Evolutionary conservation across 2,113 vertebrate species (phyloP).

Genomic region (Progne subis): DNA sequence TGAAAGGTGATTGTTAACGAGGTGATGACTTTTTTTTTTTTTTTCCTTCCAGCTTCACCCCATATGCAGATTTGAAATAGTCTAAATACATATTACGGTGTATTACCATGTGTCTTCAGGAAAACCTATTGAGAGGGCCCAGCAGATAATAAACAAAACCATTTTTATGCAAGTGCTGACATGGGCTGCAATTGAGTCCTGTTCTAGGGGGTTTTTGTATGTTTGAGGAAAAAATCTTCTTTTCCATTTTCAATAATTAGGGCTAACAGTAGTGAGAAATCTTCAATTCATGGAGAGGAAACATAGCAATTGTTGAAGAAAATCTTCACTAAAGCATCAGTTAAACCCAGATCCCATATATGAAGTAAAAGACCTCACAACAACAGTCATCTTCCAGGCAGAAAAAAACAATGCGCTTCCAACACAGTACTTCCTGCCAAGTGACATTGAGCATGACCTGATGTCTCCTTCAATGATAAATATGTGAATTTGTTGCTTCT

Average conservation of each 20-base stretch:
- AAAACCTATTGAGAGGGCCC: neutral
- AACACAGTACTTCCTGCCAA: neutral
- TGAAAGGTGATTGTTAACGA: neutral
- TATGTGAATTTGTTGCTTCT: neutral
- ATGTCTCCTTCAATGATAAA: neutral
- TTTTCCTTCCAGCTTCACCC: neutral
- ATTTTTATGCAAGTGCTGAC: neutral
- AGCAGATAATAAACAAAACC: neutral
- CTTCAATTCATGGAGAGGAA: neutral
- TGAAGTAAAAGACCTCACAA: neutral
- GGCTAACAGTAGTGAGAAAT: neutral
- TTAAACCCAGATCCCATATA: neutral
- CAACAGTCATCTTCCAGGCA: neutral
- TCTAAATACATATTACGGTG: neutral
- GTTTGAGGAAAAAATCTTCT: neutral
- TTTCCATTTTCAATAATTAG: neutral
- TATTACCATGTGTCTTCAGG: neutral
- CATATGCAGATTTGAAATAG: neutral
- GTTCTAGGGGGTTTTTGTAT: neutral
- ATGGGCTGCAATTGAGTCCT: neutral
- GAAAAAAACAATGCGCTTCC: neutral
- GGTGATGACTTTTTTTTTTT: neutral
- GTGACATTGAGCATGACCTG: neutral
- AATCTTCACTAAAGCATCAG: neutral
- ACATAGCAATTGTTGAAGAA: neutral